A percentile compares a stretch with the other conserved stretches of the same genome.
These are phyloP conservation scores for Timema podura DNA, from an alignment of 2,888 invertebrate genomes.

Conservation along the genomic window DNA sequence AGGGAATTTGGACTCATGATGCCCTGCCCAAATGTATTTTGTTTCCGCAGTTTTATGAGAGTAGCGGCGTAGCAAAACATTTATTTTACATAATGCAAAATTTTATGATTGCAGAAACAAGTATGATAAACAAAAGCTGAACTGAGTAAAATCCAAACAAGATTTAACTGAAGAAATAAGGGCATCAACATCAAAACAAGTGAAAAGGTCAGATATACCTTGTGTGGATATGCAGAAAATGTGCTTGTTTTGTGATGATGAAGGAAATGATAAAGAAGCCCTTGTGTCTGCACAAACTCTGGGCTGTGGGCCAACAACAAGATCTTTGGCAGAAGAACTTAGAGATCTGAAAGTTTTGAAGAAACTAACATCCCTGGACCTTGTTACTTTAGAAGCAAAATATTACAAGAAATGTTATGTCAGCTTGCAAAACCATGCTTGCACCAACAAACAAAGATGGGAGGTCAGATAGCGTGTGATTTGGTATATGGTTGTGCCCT, in stretches of 20 bases:
- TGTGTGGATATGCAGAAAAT: not conserved
- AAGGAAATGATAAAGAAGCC: conserved; percentile 10
- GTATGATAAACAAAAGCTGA: conserved; percentile 9
- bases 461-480: not conserved
- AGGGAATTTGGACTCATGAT: too few species aligned
- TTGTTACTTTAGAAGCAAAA: conserved; percentile 14
- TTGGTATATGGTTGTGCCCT: conserved; percentile 3
- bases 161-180: not conserved
- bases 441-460: not conserved
- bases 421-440: too few species aligned
- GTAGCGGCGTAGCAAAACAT: too few species aligned
- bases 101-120: too few species aligned
- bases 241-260: not conserved
- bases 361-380: not conserved
- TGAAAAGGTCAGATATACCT: conserved; percentile 3
- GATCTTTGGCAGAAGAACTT: not conserved
- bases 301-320: not conserved
- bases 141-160: conserved; percentile 8
- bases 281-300: conserved; percentile 14
- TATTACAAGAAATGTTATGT: too few species aligned
- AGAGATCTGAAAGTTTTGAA: conserved; percentile 1
- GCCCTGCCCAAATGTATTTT: too few species aligned
- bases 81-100: too few species aligned
- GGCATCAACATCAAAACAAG: not conserved
- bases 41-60: too few species aligned